phyloP scores from a whole-genome alignment of 2,113 vertebrate genomes.

The Oncorhynchus nerka region DNA sequence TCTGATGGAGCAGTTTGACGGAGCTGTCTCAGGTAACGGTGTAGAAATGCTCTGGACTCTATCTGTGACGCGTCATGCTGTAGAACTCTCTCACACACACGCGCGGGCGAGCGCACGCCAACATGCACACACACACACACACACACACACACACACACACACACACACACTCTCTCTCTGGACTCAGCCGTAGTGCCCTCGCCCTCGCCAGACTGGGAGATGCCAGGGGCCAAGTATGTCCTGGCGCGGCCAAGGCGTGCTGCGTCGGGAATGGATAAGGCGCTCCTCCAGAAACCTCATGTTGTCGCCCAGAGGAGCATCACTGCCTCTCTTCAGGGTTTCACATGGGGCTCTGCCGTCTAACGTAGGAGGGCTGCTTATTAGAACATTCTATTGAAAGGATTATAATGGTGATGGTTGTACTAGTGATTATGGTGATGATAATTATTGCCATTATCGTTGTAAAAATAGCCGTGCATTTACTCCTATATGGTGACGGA shows the following conservation, averaged over 20 bases:
- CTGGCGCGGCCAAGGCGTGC: background rate
- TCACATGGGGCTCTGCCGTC: slow-evolving; percentile 39
- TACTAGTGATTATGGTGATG: slow-evolving; percentile 35
- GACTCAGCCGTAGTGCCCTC: slow-evolving; percentile 20
- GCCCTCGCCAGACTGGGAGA: slow-evolving; percentile 8
- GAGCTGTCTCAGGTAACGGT: slow-evolving; percentile 47
- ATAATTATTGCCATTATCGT: background rate
- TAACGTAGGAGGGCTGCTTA: background rate
- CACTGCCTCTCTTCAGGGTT: slow-evolving; percentile 44
- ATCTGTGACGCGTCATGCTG: background rate
- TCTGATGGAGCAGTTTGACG: slow-evolving; percentile 13
- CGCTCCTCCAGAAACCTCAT: slow-evolving; percentile 54
- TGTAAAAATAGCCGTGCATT: no score
- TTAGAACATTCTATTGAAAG: slow-evolving; percentile 19
- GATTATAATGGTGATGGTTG: slow-evolving; percentile 22
- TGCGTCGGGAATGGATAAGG: slow-evolving; percentile 52
- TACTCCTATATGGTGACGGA: background rate
- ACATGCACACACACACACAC: no score
- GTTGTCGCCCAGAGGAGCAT: slow-evolving; percentile 49
- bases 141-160: no score
- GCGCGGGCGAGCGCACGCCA: no score
- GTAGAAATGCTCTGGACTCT: slow-evolving; percentile 24
- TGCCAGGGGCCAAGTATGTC: slow-evolving; percentile 42
- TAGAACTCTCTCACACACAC: background rate
- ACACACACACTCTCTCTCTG: background rate